A percentile compares a stretch with the other conserved stretches of the same genome.
Evolutionary conservation across 1,140 invertebrate species (phyloP).

Genomic region (Bombus pyrosoma): DNA sequence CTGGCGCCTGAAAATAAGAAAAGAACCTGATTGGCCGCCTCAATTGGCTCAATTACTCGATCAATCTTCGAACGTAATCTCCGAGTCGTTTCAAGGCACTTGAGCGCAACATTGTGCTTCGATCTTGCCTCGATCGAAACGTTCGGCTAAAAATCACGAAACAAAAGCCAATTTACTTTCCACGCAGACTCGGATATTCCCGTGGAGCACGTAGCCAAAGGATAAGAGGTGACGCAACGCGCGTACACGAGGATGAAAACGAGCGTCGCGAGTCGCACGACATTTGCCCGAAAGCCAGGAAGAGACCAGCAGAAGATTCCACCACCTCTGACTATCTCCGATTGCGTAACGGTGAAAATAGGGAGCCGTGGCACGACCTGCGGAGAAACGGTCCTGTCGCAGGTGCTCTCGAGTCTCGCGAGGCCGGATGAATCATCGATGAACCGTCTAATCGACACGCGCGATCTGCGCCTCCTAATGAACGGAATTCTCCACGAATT

Average conservation of each 20-base stretch:
- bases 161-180: conserved; percentile 33
- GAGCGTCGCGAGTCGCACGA: conserved; percentile 63
- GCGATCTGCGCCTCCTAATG: conserved; percentile 17
- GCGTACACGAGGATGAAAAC: conserved; percentile 46
- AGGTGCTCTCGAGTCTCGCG: conserved; percentile 43
- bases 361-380: conserved; percentile 58
- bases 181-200: not conserved
- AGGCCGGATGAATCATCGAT: conserved; percentile 39
- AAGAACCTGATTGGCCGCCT: not conserved
- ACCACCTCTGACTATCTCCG: conserved; percentile 12
- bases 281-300: conserved; percentile 62
- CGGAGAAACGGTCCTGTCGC: conserved; percentile 24
- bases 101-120: not conserved
- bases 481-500: conserved; percentile 26
- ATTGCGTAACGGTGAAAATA: conserved; percentile 68
- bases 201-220: not conserved
- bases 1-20: not conserved
- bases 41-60: not conserved
- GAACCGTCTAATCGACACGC: conserved; percentile 14
- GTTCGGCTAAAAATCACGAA: not conserved
- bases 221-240: conserved; percentile 38
- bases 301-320: conserved; percentile 49
- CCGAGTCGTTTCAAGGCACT: not conserved
- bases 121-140: not conserved
- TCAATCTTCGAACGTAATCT: too few relatives aligned